A percentile compares a stretch with the other conserved stretches of the same genome.
These are phyloP conservation scores for Daktulosphaira vitifoliae DNA, from an alignment of 1,140 invertebrate genomes.

Conservation along the genomic window DNA sequence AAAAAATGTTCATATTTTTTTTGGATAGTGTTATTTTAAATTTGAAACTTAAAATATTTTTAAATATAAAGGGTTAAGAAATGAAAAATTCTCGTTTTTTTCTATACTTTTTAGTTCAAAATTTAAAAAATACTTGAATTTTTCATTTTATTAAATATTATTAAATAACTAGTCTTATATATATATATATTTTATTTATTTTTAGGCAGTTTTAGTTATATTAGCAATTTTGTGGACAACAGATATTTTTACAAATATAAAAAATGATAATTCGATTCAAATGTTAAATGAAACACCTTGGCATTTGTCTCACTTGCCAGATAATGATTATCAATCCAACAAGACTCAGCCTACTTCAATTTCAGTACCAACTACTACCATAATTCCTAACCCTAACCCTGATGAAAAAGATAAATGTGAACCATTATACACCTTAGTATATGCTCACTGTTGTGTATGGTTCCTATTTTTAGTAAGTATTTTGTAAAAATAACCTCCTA, in stretches of 20 bases:
- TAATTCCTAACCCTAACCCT: background rate
- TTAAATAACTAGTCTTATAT: no score
- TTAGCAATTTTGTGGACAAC: background rate
- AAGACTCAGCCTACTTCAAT: background rate
- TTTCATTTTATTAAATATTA: no score
- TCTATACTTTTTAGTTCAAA: no score
- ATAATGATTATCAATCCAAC: background rate
- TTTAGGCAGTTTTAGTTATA: background rate
- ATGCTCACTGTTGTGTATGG: slow-evolving; percentile 19
- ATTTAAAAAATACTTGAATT: no score
- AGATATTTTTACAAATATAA: background rate
- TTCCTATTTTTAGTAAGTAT: slow-evolving; percentile 23
- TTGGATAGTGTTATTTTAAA: no score
- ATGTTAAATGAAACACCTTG: background rate
- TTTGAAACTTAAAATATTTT: no score
- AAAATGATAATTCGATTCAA: background rate
- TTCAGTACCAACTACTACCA: background rate
- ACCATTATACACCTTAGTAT: slow-evolving; percentile 19
- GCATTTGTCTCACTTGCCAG: background rate
- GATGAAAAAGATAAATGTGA: slow-evolving; percentile 15
- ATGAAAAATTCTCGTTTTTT: no score
- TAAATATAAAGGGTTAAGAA: no score
- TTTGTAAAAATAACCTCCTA: no score
- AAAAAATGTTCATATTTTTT: no score
- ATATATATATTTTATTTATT: background rate